Percentiles rank a stretch among this genome's conserved stretches.
Conservation (phyloP, 53 echinoderm and acorn worm species). For the Paelopatides confundens region DNA sequence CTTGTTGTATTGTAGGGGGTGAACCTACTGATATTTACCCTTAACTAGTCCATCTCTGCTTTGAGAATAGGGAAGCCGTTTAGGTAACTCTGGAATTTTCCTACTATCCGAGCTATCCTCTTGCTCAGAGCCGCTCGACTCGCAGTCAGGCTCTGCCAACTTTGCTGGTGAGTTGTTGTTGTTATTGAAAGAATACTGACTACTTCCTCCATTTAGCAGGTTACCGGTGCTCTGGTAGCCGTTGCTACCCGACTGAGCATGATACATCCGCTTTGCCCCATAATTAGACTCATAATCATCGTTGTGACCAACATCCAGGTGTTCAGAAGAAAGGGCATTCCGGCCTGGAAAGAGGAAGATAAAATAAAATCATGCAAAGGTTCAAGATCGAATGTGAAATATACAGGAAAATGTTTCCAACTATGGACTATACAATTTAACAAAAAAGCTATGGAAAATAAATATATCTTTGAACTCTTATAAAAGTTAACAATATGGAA, state of each 20-base stretch:
- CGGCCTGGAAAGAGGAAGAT: not conserved
- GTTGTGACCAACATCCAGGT: constrained; percentile 17
- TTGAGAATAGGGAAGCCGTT: constrained; percentile 1
- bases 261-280: constrained; percentile 14
- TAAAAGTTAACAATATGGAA: too few relatives aligned
- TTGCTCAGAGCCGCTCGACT: constrained; percentile 17
- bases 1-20: too few relatives aligned
- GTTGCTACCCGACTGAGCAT: constrained; percentile 28
- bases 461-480: too few relatives aligned
- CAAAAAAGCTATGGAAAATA: too few relatives aligned
- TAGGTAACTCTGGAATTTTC: not conserved
- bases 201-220: constrained; percentile 27
- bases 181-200: constrained; percentile 56
- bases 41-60: constrained; percentile 45
- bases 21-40: constrained; percentile 9
- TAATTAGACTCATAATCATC: constrained; percentile 15
- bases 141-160: constrained; percentile 25
- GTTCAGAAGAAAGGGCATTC: constrained; percentile 7
- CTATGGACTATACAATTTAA: too few relatives aligned
- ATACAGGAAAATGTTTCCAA: too few relatives aligned
- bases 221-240: constrained; percentile 40
- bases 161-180: constrained; percentile 53
- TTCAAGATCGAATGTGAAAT: too few relatives aligned
- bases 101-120: not conserved
- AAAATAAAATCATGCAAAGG: not conserved